Conservation (phyloP, 1,140 invertebrate species). For the Propsilocerus akamusi region DNA sequence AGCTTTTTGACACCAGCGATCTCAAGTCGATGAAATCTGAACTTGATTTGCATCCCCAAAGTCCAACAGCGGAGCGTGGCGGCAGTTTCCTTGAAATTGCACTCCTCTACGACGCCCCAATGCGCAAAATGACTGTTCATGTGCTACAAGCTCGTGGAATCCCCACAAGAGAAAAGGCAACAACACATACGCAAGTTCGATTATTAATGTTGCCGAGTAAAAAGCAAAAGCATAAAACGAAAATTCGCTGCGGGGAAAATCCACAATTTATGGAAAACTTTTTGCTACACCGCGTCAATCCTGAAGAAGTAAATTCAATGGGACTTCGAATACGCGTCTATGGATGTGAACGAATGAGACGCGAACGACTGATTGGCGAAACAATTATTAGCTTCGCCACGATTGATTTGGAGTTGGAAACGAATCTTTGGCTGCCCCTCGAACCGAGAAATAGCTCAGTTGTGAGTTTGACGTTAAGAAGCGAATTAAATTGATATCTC, state of each 20-base stretch:
- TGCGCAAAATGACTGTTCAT: conserved; percentile 75
- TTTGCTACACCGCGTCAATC: conserved; percentile 74
- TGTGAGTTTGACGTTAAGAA: conserved; percentile 35
- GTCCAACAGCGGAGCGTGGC: conserved; percentile 21
- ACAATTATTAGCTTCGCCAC: conserved; percentile 70
- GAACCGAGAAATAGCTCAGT: conserved; percentile 64
- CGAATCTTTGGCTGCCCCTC: conserved; percentile 72
- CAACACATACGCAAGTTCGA: conserved; percentile 66
- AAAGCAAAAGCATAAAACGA: conserved; percentile 85
- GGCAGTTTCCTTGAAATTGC: conserved; percentile 69
- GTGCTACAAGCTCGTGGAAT: conserved; percentile 72
- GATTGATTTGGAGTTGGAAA: conserved; percentile 73
- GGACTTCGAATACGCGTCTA: conserved; percentile 80
- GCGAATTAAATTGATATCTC: background rate
- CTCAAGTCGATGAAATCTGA: conserved; percentile 22
- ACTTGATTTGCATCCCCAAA: conserved; percentile 11
- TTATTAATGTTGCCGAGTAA: conserved; percentile 73
- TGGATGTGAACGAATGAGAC: conserved; percentile 72
- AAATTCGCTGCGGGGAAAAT: conserved; percentile 69
- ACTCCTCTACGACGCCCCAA: conserved; percentile 71
- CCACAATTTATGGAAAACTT: conserved; percentile 88
- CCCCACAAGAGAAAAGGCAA: conserved; percentile 49
- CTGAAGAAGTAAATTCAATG: conserved; percentile 82
- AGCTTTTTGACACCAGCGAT: conserved; percentile 27
- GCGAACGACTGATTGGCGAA: conserved; percentile 82